Evolutionary conservation across 2,888 invertebrate species (phyloP), one percentile per base, ranked within the genome.

Genomic region (Lasius fuliginosus): DNA sequence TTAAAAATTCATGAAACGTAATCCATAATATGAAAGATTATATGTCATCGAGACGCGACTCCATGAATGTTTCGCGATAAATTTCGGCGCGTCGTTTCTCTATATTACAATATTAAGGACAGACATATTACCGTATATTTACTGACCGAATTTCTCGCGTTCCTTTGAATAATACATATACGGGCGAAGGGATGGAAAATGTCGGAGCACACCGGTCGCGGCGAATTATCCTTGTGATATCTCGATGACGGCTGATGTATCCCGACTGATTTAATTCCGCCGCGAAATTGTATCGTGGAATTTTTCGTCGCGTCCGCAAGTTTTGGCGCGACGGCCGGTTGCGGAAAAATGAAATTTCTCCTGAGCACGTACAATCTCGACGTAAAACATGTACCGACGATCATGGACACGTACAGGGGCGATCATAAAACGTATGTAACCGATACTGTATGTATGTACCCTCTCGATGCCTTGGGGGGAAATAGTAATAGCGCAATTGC

Each of bases 351-450:
- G 60, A 81, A 81, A 73, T 81, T 81, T 81, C 46, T 60, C 74
- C 46, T 33, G 64, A 64, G 79, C 87, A 84, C 87, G 86, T 71
- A 87, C 62, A 74, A 82, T 53, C 67, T 42, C 62, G 65, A 74
- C 69, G 76, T 79, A 74, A 79, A 83, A 76, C 87, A 82, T 84
- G 87, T 81, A 82, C 79, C 81, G 79, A 77, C 76, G 79, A 82
- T 82, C 83, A 73, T 76, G 85, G 73, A 83, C 87, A 87, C 87
- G 87, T 87, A 87, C 53, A 62, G 83, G 30, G 60, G 79, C 71
- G 82, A 87, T 83, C 87, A 84, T 87, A 87, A 87, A 87, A 87
- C 87, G 83, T 87, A 85, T 73, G 74, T 85, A 85, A 53, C 74
- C n/a, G 67, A 65, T 68, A 64, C 58, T 60, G 83, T 46, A 46